phyloP scores from a whole-genome alignment of 2,797 vertebrate genomes.

The Hirundo rustica region DNA sequence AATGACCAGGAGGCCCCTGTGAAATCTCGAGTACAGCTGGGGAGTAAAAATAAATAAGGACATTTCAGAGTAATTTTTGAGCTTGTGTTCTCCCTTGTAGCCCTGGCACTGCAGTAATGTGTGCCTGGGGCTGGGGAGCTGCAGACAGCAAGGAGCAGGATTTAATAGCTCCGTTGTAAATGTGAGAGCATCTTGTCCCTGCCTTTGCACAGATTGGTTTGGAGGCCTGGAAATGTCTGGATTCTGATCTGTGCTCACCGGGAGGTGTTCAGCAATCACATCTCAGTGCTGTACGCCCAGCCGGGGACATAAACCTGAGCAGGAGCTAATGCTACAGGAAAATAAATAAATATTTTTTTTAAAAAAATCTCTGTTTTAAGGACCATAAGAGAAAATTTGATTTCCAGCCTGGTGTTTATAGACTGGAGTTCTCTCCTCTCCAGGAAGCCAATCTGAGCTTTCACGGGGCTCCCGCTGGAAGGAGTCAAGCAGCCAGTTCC shows the following conservation, averaged over 20 bases:
- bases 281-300: not conserved
- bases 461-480: constrained; percentile 15
- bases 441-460: constrained; percentile 48
- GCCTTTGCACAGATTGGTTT: not conserved
- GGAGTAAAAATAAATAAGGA: not conserved
- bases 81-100: not conserved
- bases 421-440: constrained; percentile 6
- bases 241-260: not conserved
- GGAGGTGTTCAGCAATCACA: constrained; percentile 40
- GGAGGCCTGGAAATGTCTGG: constrained; percentile 25
- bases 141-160: not conserved
- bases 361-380: not conserved
- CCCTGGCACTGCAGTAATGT: not conserved
- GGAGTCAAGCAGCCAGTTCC: constrained; percentile 22
- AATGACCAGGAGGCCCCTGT: not conserved
- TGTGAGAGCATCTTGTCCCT: constrained; percentile 1
- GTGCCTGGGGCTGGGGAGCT: not conserved
- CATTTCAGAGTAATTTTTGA: not conserved
- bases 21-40: not conserved
- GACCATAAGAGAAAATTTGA: constrained; percentile 48
- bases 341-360: not conserved
- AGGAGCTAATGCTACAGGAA: constrained; percentile 5
- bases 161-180: not conserved
- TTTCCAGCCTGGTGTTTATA: constrained; percentile 54
- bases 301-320: constrained; percentile 12